phyloP scores from a whole-genome alignment of 2,797 vertebrate genomes.

The Enteromius trimaculatus region DNA sequence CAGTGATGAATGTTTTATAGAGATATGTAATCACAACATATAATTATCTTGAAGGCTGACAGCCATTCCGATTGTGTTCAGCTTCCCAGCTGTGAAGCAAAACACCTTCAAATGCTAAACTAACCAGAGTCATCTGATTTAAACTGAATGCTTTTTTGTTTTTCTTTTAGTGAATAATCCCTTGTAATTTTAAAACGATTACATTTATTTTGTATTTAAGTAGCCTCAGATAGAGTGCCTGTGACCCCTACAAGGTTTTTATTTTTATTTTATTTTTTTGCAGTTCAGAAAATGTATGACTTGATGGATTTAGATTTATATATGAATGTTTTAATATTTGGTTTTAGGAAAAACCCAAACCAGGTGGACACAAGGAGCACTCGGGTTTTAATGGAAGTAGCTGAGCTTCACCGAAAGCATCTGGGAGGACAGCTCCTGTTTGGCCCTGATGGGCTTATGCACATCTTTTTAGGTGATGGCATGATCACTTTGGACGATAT shows the following conservation, averaged over 20 bases:
- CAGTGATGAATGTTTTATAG: slow-evolving; percentile 52
- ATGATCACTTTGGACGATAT: slow-evolving; percentile 99
- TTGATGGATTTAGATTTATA: not conserved
- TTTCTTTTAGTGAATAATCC: slow-evolving; percentile 23
- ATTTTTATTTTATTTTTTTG: no score
- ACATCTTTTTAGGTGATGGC: slow-evolving; percentile 95
- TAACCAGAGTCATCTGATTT: slow-evolving; percentile 57
- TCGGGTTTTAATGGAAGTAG: slow-evolving; percentile 93
- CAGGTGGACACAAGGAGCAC: slow-evolving; percentile 91
- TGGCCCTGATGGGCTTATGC: slow-evolving; percentile 90
- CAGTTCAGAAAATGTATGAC: not conserved
- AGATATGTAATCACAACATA: slow-evolving; percentile 56
- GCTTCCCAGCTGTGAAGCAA: slow-evolving; percentile 58
- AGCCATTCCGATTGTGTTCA: slow-evolving; percentile 48
- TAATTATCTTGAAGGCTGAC: slow-evolving; percentile 60
- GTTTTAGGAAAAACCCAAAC: slow-evolving; percentile 91
- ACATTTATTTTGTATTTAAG: not conserved
- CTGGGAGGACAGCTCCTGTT: slow-evolving; percentile 95
- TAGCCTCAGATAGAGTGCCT: no score
- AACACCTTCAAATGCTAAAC: slow-evolving; percentile 58
- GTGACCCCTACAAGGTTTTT: no score
- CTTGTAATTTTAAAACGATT: not conserved
- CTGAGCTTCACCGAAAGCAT: slow-evolving; percentile 95
- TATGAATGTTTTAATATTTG: slow-evolving; percentile 27
- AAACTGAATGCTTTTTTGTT: not conserved